Evolutionary conservation across 2,113 vertebrate species (phyloP), one percentile per base, ranked within the genome.

Genomic region (Zingel zingel): DNA sequence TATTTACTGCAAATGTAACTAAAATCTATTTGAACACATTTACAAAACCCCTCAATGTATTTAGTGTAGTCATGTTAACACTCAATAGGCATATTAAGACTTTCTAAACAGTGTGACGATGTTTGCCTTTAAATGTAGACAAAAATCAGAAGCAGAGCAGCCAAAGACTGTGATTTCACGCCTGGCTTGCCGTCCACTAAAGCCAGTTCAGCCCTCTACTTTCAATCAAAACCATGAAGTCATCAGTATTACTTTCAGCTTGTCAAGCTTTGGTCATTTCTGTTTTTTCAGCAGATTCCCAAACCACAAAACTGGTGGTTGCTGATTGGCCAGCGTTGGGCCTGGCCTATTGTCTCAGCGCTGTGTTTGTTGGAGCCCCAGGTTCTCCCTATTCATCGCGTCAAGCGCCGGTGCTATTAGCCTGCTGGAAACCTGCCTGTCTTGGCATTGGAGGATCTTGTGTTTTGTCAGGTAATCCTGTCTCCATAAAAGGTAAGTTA

Each of bases 271-370:
- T 81, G 76, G 30, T 39, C 85, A 57, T 85, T 95, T 94, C 77
- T 94, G 94, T 94, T 92, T 93, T 92, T 94, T 95, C 94, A 94
- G 94, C 94, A 96, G 92, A 94, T 95, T 95, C 93, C 90, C 87
- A 93, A 92, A 87, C 83, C 82, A 92, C 88, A 93, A 93, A 94
- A 92, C 89, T 78, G 82, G 53, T 69, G 68, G 19, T 2, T 59
- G 63, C 85, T 93, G 93, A 95, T 95, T 94, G 93, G 92, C 83
- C 91, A n/a, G 67, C 47, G 63, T 36, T 50, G 30, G 15, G 77
- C 63, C 69, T 39, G 64, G 81, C 86, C 88, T 86, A 85, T 94
- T 94, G 90, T 94, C 83, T 88, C 54, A 45, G 27, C 0, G 5
- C 48, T 56, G 58, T 50, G 86, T 91, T 90, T 87, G 91, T 86